Base-by-base conservation (phyloP, 2,888 invertebrate species). In the Dinocampus coccinellae region DNA sequence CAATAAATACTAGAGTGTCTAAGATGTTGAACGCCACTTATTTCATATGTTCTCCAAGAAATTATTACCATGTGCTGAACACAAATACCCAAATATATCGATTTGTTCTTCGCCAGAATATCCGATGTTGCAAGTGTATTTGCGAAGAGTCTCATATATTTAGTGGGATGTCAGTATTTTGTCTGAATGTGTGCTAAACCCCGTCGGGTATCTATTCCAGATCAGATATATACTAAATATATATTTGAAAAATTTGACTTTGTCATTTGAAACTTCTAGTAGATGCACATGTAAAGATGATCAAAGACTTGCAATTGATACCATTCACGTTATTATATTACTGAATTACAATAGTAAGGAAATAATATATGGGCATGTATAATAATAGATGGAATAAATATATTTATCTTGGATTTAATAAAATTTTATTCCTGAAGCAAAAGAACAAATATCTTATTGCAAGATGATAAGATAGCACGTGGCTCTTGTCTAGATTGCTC, bases 91-190 rank as follows among this genome's bases (percentile, higher is more conserved):
- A 36, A 52, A 70, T 70, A 60, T 36, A 60, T 65, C 52, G 75
- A 68, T 39, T 62, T 69, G 65, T 66, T 39, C 69, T 62, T 13
- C 61, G 61, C 70, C 60, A 53, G 66, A 64, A 67, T 72, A 70
- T n/a, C n/a, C 71, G 57, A 64, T 57, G 36, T 13, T 34, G 42
- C 52, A 39, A 60, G 70, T 68, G 68, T 63, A 42, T 64, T 62
- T 61, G 65, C 53, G 73, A 66, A 73, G 78, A 47, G 47, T 80
- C 77, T 80, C 81, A 80, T 83, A 82, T 81, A 83, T 83, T 82
- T 77, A 80, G 79, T 79, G 76, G 76, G 79, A 79, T 79, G 82
- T 84, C 84, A 80, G 82, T 84, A 84, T 82, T 84, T 83, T 82
- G 84, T 84, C 83, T 76, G 78, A 81, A 78, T 77, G 79, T 81